Evolutionary conservation across 37 sponge, comb jelly and placozoan species (phyloP), one percentile per base, ranked within the genome.

Genomic region (Axinella damicornis): DNA sequence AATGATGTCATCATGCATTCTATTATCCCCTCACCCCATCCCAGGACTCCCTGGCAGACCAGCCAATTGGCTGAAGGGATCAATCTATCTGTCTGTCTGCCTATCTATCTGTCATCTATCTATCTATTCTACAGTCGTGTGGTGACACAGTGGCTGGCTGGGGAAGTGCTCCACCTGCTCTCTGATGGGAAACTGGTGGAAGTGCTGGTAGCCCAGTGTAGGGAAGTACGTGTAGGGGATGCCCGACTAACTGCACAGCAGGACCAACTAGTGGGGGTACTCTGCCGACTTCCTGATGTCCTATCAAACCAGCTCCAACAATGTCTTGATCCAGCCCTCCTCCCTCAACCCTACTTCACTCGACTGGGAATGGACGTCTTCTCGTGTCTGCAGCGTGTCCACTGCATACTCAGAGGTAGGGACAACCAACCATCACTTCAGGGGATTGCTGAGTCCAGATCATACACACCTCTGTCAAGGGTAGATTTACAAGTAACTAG

Each of bases 251-350:
- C 89, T 24, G 53, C 77, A 19, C 20, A 46, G 25, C 90, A 84
- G 39, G 62, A 88, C 24, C 78, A 83, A 22, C 53, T 89, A 20
- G 58, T 83, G 38, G 54, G 72, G 53, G 56, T 65, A 41, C 13
- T 89, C 20, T 75, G 78, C 33, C 54, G 85, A 31, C 73, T 89
- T 1, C 90, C 90, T 0, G 90, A 89, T 46, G 22, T 78, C 37
- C 39, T 89, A 20, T 54, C 90, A 0, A 78, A 77, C 24, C 32
- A 54, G 1, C 73, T 83, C 2, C 74, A 69, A 15, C 73, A 28
- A 5, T 38, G 59, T 4, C 30, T 83, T 39, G 30, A 54, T 32
- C 56, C 60, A 39, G 15, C 13, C 0, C 66, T 89, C 57, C 72
- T 79, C 58, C 90, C 90, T n/a, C 17, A 21, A 28, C 18, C 71